phyloP scores from a whole-genome alignment of 2,113 vertebrate species.

The Thryonomys swinderianus region DNA sequence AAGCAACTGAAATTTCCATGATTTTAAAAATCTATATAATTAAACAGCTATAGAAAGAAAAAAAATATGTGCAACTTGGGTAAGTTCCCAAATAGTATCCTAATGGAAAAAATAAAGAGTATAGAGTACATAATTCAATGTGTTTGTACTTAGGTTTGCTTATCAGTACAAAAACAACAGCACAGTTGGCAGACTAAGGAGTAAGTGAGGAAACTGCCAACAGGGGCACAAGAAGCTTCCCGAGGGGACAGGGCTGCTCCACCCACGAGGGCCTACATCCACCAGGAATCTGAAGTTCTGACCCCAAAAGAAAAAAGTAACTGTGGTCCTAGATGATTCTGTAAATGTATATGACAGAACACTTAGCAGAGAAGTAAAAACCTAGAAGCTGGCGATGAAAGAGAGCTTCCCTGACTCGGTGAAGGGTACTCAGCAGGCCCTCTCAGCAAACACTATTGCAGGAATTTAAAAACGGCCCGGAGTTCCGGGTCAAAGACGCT shows the following conservation, averaged over 20 bases:
- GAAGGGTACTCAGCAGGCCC: neutral
- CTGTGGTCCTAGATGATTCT: neutral
- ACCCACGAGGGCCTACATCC: neutral
- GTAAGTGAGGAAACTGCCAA: neutral
- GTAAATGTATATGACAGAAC: neutral
- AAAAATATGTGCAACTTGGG: neutral
- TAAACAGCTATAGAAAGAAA: neutral
- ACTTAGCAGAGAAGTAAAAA: neutral
- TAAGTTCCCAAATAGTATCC: neutral
- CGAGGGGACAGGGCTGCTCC: neutral
- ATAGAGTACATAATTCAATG: neutral
- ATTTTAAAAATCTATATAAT: neutral
- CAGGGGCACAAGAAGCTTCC: neutral
- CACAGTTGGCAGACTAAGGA: neutral
- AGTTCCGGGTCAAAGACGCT: neutral
- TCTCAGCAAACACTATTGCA: neutral
- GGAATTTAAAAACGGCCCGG: neutral
- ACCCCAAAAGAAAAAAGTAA: neutral
- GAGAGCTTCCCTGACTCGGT: neutral
- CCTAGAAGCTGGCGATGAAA: neutral
- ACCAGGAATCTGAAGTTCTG: neutral
- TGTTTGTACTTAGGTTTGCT: neutral
- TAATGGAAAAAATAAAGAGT: conserved; percentile 4
- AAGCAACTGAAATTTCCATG: neutral
- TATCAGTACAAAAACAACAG: neutral